Evolutionary conservation across 2,113 vertebrate genomes (phyloP).

Genomic region (Tachysurus fulvidraco): DNA sequence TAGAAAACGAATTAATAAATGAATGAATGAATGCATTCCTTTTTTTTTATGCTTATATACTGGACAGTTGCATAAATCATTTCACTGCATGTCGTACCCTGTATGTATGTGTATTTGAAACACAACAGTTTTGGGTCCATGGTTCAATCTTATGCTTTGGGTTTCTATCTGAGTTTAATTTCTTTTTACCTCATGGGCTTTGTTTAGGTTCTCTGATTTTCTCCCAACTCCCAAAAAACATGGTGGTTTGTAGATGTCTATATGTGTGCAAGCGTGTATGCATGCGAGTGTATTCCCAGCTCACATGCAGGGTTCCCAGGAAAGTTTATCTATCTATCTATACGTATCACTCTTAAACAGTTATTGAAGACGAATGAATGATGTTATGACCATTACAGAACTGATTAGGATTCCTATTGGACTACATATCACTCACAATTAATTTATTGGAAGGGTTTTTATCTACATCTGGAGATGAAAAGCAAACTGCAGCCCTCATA

Average conservation of each 20-base stretch:
- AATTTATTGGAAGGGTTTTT: neutral
- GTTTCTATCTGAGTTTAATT: neutral
- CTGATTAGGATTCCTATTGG: neutral
- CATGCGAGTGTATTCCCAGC: neutral
- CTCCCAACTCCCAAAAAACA: neutral
- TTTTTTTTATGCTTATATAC: no score
- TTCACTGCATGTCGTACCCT: no score
- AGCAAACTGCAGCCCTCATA: neutral
- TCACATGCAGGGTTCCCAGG: neutral
- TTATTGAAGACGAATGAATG: neutral
- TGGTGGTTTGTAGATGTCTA: neutral
- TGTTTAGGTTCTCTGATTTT: neutral
- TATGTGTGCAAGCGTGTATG: neutral
- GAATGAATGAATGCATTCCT: no score
- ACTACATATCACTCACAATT: neutral
- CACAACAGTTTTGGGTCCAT: neutral
- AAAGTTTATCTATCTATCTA: neutral
- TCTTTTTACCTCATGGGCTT: neutral
- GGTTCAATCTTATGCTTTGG: neutral
- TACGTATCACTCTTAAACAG: neutral
- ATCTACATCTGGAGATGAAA: neutral
- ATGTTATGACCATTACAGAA: neutral
- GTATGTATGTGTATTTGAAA: neutral
- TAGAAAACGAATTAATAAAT: no score
- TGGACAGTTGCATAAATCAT: no score